Evolutionary conservation across 1,140 invertebrate genomes (phyloP), one percentile per base, ranked within the genome.

Genomic region (Pogonomyrmex californicus): DNA sequence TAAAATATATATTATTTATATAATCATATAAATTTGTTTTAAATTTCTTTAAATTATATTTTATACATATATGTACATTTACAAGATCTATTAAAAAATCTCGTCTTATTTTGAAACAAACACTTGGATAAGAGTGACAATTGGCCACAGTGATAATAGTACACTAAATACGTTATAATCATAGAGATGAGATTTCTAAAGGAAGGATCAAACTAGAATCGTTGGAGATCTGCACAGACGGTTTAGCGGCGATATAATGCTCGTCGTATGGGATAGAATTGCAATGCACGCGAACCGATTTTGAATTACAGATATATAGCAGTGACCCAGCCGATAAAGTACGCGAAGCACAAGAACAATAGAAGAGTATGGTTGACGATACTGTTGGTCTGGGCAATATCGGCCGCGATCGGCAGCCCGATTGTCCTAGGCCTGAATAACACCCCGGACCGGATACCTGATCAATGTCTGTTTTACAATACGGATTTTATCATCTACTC

Each of bases 301-400:
- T 88, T 90, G 79, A 92, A 94, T 95, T 95, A 83, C 94, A 95
- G 99, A 96, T 99, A 99, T 95, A 99, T 99, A 92, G 99, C 99
- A 77, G 99, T 99, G 76, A 99, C 99, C 38, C 98, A 99, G 95
- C 99, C 99, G 91, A 99, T 99, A 94, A 99, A 99, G 95, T 99
- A 99, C 96, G 98, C 99, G 66, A 99, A 99, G 93, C 99, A 99
- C 96, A 99, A 99, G 96, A 99, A 99, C 96, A 99, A 98, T 95
- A 97, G 97, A 85, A 97, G 99, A 86, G 99, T 99, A 56, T 98
- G 98, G 97, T 95, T 99, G 93, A 99, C 99, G 89, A 99, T 99
- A 92, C 97, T 97, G n/a, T 95, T 99, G 85, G 99, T 99, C 33
- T 99, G 99, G 99, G 96, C 98, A 86, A 98, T 99, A 94, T 99